Conservation (phyloP, 2,113 vertebrate species). For the Guaruba guarouba region DNA sequence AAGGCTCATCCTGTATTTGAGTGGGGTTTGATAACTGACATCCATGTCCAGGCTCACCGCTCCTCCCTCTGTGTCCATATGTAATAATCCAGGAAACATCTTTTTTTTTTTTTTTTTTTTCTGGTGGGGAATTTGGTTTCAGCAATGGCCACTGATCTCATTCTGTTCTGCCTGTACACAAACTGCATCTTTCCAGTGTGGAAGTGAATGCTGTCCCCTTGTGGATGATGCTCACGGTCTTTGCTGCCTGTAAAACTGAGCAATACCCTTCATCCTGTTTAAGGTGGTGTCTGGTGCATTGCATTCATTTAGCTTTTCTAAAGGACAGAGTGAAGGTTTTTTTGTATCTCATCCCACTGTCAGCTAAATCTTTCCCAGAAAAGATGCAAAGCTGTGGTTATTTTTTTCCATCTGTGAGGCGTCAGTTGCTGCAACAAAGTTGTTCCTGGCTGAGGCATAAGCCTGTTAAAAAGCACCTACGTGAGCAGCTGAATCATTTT, state of each 20-base stretch:
- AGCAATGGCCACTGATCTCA: constrained; percentile 5
- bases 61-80: neutral
- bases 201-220: constrained; percentile 53
- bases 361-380: neutral
- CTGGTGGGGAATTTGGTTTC: neutral
- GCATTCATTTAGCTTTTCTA: neutral
- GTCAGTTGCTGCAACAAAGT: neutral
- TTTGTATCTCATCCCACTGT: neutral
- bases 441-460: constrained; percentile 7
- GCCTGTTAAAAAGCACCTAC: neutral
- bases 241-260: neutral
- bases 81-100: neutral
- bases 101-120: too few species aligned
- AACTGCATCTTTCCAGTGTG: neutral
- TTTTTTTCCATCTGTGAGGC: neutral
- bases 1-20: neutral
- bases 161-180: neutral
- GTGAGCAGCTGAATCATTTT: neutral
- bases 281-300: constrained; percentile 1
- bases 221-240: constrained; percentile 22
- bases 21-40: neutral
- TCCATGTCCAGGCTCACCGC: neutral
- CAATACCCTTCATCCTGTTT: neutral
- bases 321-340: neutral
- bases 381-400: constrained; percentile 4